These are phyloP conservation scores for Athalia circularis DNA, from an alignment of 2,888 invertebrate genomes.

Conservation along the genomic window DNA sequence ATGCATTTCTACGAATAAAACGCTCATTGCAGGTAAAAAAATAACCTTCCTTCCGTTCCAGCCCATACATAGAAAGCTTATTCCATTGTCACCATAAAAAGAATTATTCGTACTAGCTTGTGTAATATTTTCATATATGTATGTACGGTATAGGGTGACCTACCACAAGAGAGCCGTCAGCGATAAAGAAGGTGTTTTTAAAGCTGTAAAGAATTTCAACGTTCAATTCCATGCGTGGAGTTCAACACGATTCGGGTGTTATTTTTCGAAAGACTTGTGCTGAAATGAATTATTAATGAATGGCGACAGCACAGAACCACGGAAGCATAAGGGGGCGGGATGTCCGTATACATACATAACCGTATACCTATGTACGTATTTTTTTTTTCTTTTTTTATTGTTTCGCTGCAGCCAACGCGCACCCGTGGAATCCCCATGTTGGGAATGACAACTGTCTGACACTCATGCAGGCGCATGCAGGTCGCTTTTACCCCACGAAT, in stretches of 20 bases:
- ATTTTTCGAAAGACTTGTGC: slow-evolving; percentile 16
- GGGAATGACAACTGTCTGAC: slow-evolving; percentile 14
- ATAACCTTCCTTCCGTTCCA: too few relatives aligned
- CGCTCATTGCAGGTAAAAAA: too few relatives aligned
- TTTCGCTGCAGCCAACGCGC: slow-evolving; percentile 24
- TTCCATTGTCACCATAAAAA: too few relatives aligned
- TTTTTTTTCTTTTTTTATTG: slow-evolving; percentile 9
- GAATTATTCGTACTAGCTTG: too few relatives aligned
- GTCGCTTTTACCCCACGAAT: slow-evolving; percentile 15
- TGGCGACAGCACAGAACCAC: not conserved
- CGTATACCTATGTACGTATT: not conserved
- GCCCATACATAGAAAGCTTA: too few relatives aligned
- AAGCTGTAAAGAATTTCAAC: not conserved
- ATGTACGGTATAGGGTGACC: too few relatives aligned
- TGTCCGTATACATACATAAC: too few relatives aligned
- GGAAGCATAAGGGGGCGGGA: not conserved
- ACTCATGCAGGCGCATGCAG: slow-evolving; percentile 9
- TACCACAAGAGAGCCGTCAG: too few relatives aligned
- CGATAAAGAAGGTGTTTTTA: too few relatives aligned
- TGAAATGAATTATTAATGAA: slow-evolving; percentile 29
- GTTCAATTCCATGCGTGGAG: slow-evolving; percentile 1
- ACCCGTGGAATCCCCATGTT: slow-evolving; percentile 22
- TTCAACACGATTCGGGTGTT: not conserved
- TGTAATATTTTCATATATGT: too few relatives aligned
- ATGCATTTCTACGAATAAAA: too few relatives aligned